phyloP scores from a whole-genome alignment of 2,797 vertebrate species.

The Hipposideros larvatus region DNA sequence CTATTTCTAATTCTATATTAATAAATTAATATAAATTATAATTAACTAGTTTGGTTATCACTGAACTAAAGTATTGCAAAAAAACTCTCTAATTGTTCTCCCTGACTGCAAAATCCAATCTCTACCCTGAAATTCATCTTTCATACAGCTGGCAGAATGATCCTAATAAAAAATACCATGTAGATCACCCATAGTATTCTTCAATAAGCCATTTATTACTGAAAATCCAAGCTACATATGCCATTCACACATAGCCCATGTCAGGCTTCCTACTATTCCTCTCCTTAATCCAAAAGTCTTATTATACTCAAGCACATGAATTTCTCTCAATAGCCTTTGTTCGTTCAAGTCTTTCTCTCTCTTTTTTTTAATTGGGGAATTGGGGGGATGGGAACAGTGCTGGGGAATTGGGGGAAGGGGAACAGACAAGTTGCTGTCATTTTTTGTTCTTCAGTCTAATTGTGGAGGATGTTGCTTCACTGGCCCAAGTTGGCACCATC shows the following conservation, averaged over 20 bases:
- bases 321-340: background rate
- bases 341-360: background rate
- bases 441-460: too few species aligned
- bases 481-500: too few species aligned
- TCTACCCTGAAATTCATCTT: background rate
- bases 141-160: background rate
- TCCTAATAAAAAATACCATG: background rate
- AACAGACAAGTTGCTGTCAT: too few species aligned
- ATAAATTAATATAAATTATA: background rate
- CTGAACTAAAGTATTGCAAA: background rate
- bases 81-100: background rate
- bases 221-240: background rate
- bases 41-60: background rate
- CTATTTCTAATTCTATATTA: background rate
- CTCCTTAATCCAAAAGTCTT: background rate
- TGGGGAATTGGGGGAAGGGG: too few species aligned
- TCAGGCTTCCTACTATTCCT: background rate
- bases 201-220: background rate
- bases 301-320: background rate
- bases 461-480: too few species aligned
- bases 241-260: too few species aligned
- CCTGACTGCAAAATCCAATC: background rate
- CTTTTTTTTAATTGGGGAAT: too few species aligned
- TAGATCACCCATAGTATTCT: background rate
- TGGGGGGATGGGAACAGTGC: too few species aligned